These are phyloP conservation scores for Xestobium rufovillosum DNA, from an alignment of 2,888 invertebrate genomes.

Conservation along the genomic window DNA sequence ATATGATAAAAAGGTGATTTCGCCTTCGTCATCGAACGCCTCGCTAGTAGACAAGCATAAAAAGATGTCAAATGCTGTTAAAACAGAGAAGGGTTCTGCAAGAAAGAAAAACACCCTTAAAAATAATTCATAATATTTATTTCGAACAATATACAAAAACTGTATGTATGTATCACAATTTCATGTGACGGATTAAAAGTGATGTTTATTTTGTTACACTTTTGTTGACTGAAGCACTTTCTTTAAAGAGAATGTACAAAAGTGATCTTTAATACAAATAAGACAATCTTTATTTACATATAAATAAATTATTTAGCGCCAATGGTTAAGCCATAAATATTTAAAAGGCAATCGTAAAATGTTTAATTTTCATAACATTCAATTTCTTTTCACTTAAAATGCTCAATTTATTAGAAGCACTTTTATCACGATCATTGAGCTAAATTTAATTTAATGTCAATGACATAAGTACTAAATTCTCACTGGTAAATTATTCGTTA, in stretches of 20 bases:
- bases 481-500: no score
- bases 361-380: no score
- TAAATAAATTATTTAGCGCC: not conserved
- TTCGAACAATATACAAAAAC: constrained; percentile 39
- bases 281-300: constrained; percentile 10
- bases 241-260: no score
- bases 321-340: constrained; percentile 2
- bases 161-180: constrained; percentile 36
- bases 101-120: not conserved
- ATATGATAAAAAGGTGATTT: no score
- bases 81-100: no score
- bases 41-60: no score
- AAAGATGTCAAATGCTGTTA: no score
- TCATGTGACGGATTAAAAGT: constrained; percentile 37
- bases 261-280: not conserved
- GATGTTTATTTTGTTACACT: no score
- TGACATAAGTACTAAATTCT: no score
- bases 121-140: constrained; percentile 23
- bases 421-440: constrained; percentile 32
- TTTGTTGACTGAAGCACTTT: no score
- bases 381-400: not conserved
- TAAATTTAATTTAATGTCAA: constrained; percentile 14
- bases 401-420: constrained; percentile 30
- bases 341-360: constrained; percentile 3
- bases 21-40: no score